Conservation (phyloP, 2,113 vertebrate species). For the Clarias gariepinus region DNA sequence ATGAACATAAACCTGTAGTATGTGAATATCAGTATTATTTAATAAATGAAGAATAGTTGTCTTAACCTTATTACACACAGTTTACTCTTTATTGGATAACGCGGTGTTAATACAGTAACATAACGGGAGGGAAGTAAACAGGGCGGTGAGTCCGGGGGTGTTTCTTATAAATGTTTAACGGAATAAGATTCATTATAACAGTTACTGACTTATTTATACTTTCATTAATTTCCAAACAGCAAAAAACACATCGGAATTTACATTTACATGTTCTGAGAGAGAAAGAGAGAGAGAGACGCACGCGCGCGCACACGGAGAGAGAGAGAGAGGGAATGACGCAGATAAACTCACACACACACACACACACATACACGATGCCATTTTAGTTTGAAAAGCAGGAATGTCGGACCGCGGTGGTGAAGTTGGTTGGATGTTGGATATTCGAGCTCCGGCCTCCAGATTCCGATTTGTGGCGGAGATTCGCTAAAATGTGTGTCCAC, state of each 20-base stretch:
- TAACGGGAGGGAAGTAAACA: not conserved
- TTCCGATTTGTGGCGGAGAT: too few relatives aligned
- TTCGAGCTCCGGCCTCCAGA: too few relatives aligned
- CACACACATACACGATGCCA: not conserved
- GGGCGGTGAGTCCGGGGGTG: not conserved
- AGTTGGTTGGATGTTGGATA: too few relatives aligned
- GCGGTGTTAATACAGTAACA: not conserved
- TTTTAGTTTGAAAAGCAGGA: not conserved
- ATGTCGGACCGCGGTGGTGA: too few relatives aligned
- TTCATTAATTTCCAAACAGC: not conserved
- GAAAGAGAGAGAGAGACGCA: too few relatives aligned
- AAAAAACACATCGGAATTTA: not conserved
- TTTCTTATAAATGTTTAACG: not conserved
- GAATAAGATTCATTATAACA: not conserved
- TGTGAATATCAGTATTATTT: not conserved
- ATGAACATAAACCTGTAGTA: not conserved
- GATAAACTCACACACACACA: not conserved
- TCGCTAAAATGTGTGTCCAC: too few relatives aligned
- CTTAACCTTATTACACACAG: not conserved
- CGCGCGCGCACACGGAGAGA: not conserved
- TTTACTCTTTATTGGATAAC: not conserved
- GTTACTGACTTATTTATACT: not conserved
- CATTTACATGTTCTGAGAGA: too few relatives aligned
- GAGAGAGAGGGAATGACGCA: too few relatives aligned
- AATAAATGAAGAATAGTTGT: not conserved